Conservation (phyloP, 1,140 invertebrate genomes). For the Hylaeus anthracinus region DNA sequence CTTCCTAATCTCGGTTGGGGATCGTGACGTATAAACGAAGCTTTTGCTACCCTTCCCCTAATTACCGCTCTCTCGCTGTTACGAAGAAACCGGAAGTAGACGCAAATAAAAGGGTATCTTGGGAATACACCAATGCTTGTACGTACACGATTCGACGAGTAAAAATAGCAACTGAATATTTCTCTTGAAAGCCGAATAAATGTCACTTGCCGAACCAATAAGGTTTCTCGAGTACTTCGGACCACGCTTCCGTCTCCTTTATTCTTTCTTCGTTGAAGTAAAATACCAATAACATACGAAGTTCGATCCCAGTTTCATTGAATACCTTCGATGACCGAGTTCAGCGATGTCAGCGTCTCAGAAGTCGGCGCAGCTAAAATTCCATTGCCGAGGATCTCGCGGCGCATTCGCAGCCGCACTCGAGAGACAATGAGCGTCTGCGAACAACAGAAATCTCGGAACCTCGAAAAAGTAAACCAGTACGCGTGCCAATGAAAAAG, state of each 20-base stretch:
- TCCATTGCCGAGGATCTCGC: background rate
- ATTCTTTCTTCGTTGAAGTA: no score
- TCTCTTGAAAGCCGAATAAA: no score
- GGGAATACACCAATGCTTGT: no score
- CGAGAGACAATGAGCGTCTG: background rate
- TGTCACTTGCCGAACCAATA: no score
- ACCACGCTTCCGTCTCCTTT: no score
- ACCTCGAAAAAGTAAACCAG: background rate
- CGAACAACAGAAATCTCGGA: background rate
- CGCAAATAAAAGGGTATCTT: no score
- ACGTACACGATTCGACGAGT: no score
- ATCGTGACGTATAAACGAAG: conserved; percentile 36
- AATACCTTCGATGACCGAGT: background rate
- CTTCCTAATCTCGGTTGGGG: conserved; percentile 36
- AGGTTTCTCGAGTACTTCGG: no score
- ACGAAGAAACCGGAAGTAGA: no score
- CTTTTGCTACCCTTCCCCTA: conserved; percentile 21
- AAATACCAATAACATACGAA: no score
- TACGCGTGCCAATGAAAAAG: conserved; percentile 12
- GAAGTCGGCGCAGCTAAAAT: background rate
- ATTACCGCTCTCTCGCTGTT: conserved; percentile 16
- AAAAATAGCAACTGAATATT: no score
- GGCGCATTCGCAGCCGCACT: conserved; percentile 2
- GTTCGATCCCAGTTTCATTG: no score
- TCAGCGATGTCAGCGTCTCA: background rate